These are phyloP conservation scores for Sclerurus mexicanus DNA, from an alignment of 2,113 vertebrate genomes.

Conservation along the genomic window DNA sequence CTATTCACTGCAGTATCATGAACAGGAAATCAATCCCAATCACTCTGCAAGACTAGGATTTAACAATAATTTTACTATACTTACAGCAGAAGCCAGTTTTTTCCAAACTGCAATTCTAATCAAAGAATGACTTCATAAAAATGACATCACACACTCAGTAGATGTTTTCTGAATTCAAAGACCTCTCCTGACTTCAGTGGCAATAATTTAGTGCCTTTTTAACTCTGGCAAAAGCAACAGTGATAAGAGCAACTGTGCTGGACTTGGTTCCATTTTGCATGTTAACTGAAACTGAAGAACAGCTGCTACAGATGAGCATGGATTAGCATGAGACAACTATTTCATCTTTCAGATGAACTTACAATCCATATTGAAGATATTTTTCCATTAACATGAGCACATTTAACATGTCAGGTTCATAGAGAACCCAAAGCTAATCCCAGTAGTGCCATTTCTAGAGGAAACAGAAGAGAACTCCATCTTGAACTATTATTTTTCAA, in stretches of 20 bases:
- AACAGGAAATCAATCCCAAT: constrained; percentile 28
- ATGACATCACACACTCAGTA: background rate
- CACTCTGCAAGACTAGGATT: background rate
- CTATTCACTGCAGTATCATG: background rate
- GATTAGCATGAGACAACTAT: background rate
- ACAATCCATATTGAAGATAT: background rate
- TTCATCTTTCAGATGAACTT: background rate
- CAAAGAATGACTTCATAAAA: constrained; percentile 7
- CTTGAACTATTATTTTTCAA: background rate
- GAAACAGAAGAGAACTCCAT: background rate
- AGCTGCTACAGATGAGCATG: background rate
- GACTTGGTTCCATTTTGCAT: background rate
- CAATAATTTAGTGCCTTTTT: background rate
- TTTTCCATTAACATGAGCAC: background rate
- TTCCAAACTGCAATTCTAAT: background rate
- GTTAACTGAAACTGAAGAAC: background rate
- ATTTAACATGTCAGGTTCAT: background rate
- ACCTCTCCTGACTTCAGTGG: background rate
- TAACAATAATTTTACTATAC: constrained; percentile 2
- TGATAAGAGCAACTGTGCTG: background rate
- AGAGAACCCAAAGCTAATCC: background rate
- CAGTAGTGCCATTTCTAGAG: background rate
- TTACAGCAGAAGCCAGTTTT: background rate
- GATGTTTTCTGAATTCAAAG: background rate
- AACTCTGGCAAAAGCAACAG: background rate